These are phyloP conservation scores for Cyrtonyx montezumae DNA, from an alignment of 2,113 vertebrate genomes.

Conservation along the genomic window DNA sequence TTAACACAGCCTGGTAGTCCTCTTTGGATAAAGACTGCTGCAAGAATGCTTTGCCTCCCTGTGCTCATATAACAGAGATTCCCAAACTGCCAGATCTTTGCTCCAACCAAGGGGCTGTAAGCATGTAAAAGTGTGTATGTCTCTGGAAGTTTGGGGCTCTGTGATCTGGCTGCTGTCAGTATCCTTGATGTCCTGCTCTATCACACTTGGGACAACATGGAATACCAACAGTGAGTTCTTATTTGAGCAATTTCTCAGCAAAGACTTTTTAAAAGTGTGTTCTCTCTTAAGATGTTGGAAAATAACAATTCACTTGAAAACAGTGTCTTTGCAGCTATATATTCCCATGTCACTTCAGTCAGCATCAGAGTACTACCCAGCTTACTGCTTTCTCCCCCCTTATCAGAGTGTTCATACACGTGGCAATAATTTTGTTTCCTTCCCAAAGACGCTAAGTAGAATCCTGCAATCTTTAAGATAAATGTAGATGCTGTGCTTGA, in stretches of 20 bases:
- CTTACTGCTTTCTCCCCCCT: not conserved
- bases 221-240: not conserved
- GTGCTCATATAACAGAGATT: not conserved
- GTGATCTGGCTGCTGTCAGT: not conserved
- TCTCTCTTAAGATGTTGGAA: not conserved
- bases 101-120: not conserved
- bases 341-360: not conserved
- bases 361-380: not conserved
- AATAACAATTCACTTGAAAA: not conserved
- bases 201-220: not conserved
- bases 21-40: not conserved
- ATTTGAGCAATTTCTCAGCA: not conserved
- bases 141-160: not conserved
- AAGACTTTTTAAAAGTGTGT: not conserved
- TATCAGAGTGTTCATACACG: not conserved
- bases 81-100: not conserved
- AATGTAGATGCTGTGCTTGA: not conserved
- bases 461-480: not conserved
- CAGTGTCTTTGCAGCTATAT: not conserved
- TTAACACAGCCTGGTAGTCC: not conserved
- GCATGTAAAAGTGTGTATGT: not conserved
- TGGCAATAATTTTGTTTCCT: not conserved
- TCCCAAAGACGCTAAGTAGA: not conserved
- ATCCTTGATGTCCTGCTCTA: not conserved
- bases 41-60: not conserved